Evolutionary conservation across 1,140 invertebrate genomes (phyloP), one percentile per base, ranked within the genome.

Genomic region (Papilio aristodemus): DNA sequence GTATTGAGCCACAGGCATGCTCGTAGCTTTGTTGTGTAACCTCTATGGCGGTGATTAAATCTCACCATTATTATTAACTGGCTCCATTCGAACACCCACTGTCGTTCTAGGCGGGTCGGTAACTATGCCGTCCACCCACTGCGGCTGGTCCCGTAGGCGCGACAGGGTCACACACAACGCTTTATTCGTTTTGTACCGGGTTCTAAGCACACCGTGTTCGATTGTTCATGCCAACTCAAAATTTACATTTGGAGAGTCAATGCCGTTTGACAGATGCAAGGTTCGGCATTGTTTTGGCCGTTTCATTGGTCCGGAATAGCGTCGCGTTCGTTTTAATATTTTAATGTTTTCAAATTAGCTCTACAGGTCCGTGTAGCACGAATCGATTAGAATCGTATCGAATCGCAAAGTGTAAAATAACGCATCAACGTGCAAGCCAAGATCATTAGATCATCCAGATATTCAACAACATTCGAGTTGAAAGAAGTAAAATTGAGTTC

Each of bases 1-100:
- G 64, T 71, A 64, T 83, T 66, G 81, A 82, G 80, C 80, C 78
- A 83, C 73, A 72, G 77, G 74, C 88, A 90, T 90, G 87, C 88
- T 87, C 81, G 80, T 83, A 82, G 79, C 80, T 84, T 80, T 84
- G 82, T 91, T 91, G 82, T 85, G 89, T 87, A 91, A 89, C 84
- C 80, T 89, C 83, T 87, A 89, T 84, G 83, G 79, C 79, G 85
- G 89, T 91, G 89, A 91, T 91, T 89, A 89, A 86, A 91, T 91
- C 89, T 91, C 89, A 89, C 87, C 89, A 91, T 91, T 91, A 91
- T 91, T 91, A 91, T 89, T 89, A 88, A 89, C 86, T 89, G 89
- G 87, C 89, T 91, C 87, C 87, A 91, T 91, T 91, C 84, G 87
- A 86, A 87, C 89, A 91, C 89, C 89, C 89, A 91, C 89, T 85